Base-by-base conservation (phyloP, 2,113 vertebrate genomes). In the Elephantulus edwardii region DNA sequence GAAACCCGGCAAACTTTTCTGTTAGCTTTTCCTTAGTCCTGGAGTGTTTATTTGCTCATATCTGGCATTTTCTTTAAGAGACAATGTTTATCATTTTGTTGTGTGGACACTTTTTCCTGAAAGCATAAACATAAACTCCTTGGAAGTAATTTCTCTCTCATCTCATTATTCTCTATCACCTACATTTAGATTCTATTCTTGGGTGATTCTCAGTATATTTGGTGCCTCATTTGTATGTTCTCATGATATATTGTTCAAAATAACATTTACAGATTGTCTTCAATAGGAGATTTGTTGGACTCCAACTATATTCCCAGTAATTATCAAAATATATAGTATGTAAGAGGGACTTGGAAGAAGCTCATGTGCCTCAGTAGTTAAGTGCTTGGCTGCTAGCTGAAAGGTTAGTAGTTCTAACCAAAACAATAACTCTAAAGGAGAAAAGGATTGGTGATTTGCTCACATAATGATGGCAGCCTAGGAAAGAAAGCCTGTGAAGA, bases 191-290 rank as follows among this genome's bases (percentile, higher is more conserved):
- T 89, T 30, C 38, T 28, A 40, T 44, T 75, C 50, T 66, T 33
- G 79, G 8, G 54, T 40, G 4, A 24, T 72, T 30, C 17, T 86
- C 26, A 60, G n/a, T 90, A n/a, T 40, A 90, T 8, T 75, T 56
- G 38, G 62, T 52, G 11, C 12, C 35, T 30, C 16, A 26, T 13
- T 52, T 82, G 8, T 76, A 30, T 68, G n/a, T 77, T 60, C 22
- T 83, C 11, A 48, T 40, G 16, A 50, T 72, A 8, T 35, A 11
- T 22, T 62, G 6, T 54, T 86, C 60, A 52, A 1, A 24, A 35
- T 75, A 64, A 16, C 62, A n/a, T 22, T 83, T 78, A 80, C 26
- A 42, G 58, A 71, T 42, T 80, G 35, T 33, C 64, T 93, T 91
- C 44, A 48, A 40, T 44, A 83, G 19, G 19, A 83, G 71, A 71